Conservation (phyloP, 92 coral and sea anemone genomes). For the Pocillopora grandis region DNA sequence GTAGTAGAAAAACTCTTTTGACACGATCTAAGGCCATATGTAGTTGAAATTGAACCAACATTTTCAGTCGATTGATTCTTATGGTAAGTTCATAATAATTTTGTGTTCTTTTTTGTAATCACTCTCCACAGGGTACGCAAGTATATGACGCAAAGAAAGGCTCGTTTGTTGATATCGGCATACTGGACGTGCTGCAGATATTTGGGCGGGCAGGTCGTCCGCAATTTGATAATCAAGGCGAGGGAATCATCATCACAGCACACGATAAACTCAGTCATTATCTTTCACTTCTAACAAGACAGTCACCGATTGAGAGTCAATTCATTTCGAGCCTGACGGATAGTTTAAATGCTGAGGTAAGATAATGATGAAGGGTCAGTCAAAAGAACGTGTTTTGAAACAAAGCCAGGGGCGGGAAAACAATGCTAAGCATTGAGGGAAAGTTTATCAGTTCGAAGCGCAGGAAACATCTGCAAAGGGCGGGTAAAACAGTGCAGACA, state of each 20-base stretch:
- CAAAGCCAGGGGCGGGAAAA: neutral
- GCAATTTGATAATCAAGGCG: conserved; percentile 95
- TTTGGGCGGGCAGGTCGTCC: conserved; percentile 99
- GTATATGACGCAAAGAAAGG: conserved; percentile 97
- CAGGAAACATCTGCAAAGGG: neutral
- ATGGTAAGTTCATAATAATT: neutral
- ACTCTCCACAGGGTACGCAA: conserved; percentile 77
- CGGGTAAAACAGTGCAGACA: neutral
- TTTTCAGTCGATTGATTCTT: too few relatives aligned
- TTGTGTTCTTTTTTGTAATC: neutral
- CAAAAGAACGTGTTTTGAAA: too few relatives aligned
- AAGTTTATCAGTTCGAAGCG: neutral
- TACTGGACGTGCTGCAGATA: conserved; percentile 95
- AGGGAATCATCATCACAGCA: conserved; percentile 88
- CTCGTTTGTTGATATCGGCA: conserved; percentile 94
- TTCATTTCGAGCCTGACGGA: conserved; percentile 83
- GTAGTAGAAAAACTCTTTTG: too few relatives aligned
- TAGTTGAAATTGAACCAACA: too few relatives aligned
- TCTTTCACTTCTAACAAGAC: conserved; percentile 87
- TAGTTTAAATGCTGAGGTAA: conserved; percentile 96
- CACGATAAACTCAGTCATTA: conserved; percentile 92
- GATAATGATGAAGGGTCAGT: neutral
- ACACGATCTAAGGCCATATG: too few relatives aligned
- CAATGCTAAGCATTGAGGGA: neutral
- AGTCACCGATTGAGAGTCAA: conserved; percentile 98